phyloP scores from a whole-genome alignment of 1,140 invertebrate genomes.

The Tribolium castaneum region DNA sequence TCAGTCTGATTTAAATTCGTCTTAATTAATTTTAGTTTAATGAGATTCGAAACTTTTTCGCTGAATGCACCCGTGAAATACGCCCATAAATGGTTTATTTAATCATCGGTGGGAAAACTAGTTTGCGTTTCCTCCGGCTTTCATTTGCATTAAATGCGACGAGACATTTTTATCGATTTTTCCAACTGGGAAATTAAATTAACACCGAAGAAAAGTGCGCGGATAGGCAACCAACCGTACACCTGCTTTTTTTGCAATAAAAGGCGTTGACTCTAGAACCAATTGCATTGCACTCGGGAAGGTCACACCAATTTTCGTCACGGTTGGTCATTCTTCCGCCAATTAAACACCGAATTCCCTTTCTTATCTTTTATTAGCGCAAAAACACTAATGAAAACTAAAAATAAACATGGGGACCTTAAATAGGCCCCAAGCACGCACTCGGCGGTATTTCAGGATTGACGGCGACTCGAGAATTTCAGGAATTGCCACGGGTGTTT shows the following conservation, averaged over 20 bases:
- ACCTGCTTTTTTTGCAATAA: not conserved
- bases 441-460: not conserved
- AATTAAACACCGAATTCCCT: not conserved
- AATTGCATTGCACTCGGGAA: not conserved
- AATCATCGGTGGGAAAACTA: constrained; percentile 13
- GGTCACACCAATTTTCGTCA: not conserved
- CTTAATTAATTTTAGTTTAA: constrained; percentile 4
- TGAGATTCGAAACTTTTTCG: not conserved
- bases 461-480: not conserved
- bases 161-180: not conserved
- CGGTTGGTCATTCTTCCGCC: not conserved
- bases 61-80: not conserved
- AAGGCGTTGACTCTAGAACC: not conserved
- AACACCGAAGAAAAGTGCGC: not conserved
- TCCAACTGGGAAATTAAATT: not conserved
- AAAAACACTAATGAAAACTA: not conserved
- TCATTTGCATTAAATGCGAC: not conserved
- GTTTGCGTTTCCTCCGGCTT: constrained; percentile 12
- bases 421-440: not conserved
- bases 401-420: not conserved
- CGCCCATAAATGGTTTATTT: constrained; percentile 10
- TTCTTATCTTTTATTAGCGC: too few relatives aligned
- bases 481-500: too few relatives aligned
- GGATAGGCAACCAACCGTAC: not conserved
- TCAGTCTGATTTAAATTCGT: not conserved